Base-by-base conservation (phyloP, 2,113 vertebrate species). In the Zingel zingel region DNA sequence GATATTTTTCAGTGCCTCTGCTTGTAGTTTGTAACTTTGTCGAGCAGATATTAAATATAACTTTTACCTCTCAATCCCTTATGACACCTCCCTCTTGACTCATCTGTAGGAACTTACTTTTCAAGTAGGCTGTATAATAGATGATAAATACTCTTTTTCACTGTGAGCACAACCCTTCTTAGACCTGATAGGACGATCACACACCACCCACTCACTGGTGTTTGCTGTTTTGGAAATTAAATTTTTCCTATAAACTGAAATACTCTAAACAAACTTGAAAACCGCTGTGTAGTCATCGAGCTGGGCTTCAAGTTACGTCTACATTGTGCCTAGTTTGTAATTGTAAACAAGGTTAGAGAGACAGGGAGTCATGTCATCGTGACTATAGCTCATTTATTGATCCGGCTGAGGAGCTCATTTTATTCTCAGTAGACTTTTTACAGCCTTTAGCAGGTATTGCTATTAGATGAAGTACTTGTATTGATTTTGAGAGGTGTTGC, bases 301-400 rank as follows among this genome's bases (percentile, higher is more conserved):
- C 21, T 1, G 23, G 19, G 30, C 23, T 54, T 53, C 54, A 18
- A 10, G 30, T 75, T 11, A 15, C 14, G 47, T 43, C 47, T 27
- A 1, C 51, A 50, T 21, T 59, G 53, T 23, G 51, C 6, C 4
- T 21, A 23, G 21, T 48, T 72, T 64, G 70, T 43, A 53, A 33
- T 64, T 71, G 54, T 70, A 58, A 65, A 71, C 73, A 63, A 57
- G n/a, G 57, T 77, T 10, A 5, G n/a, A 68, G 39, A 64, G 72
- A 54, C 58, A 50, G 36, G 47, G 56, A 75, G 72, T 62, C 64
- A 39, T 48, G 51, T 57, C 68, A 21, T 73, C 2, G 5, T 56
- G 62, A 3, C n/a, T 39, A 25, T 3, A 27, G 69, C 43, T 73
- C 59, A 64, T 21, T 73, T 43, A 58, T 51, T 21, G 61, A 61